Conservation (phyloP, 53 echinoderm and acorn worm genomes). For the Temnopleurus reevesii region DNA sequence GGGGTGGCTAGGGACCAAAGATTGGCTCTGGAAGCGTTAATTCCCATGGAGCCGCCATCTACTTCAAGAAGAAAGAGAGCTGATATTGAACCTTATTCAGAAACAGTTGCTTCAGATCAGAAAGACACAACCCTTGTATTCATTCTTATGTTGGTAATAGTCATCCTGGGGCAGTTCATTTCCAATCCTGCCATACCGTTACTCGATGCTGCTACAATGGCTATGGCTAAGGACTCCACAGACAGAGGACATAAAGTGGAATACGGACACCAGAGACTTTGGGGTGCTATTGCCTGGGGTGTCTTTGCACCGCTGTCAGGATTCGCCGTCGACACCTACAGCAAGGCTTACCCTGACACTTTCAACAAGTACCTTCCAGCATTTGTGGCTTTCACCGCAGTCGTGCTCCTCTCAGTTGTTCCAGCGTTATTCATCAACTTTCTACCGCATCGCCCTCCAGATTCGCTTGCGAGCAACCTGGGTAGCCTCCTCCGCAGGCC, state of each 20-base stretch:
- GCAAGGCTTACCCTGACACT: background rate
- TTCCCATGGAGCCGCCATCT: background rate
- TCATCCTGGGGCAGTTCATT: slow-evolving; percentile 35
- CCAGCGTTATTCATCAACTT: slow-evolving; percentile 5
- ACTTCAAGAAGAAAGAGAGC: background rate
- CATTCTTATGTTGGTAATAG: slow-evolving; percentile 48
- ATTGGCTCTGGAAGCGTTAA: background rate
- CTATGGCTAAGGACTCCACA: slow-evolving; percentile 46
- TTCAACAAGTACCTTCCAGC: slow-evolving; percentile 43
- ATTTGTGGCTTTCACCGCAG: background rate
- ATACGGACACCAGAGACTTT: slow-evolving; percentile 71
- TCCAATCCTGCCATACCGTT: slow-evolving; percentile 46
- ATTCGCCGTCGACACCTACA: slow-evolving; percentile 60
- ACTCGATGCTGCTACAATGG: slow-evolving; percentile 66
- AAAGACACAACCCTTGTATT: slow-evolving; percentile 41
- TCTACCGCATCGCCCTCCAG: slow-evolving; percentile 20
- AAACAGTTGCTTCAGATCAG: background rate
- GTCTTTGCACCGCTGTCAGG: slow-evolving; percentile 65
- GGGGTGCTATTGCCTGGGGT: slow-evolving; percentile 74
- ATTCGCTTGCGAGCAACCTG: slow-evolving; percentile 61
- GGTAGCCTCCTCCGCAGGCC: slow-evolving; percentile 51
- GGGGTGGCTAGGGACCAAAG: background rate
- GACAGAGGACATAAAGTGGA: slow-evolving; percentile 39
- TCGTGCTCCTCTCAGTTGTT: background rate
- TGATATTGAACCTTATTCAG: background rate